Evolutionary conservation across 64 coral and sea anemone genomes (phyloP), one percentile per base, ranked within the genome.

Genomic region (Actinia equina): DNA sequence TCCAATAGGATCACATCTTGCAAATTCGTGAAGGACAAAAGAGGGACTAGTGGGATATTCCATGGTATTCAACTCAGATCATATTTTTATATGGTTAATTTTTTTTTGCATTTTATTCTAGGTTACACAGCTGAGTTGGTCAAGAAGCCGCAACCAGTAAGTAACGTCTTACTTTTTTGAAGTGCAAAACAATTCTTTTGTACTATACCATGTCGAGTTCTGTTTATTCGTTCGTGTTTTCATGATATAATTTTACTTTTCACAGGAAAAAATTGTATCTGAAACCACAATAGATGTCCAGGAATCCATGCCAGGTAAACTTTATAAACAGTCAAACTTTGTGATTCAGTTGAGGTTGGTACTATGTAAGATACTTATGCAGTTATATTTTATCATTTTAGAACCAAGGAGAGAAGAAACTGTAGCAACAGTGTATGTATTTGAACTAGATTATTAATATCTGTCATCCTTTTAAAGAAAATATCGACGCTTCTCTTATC

Each of bases 341-440:
- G 5, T 81, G 18, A 9, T 17, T 51, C 30, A 37, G 30, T 37
- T 2, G 1, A 81, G 17, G 12, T 22, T 51, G 3, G 27, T 26
- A 41, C 25, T 74, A 37, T 2, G 46, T 30, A 74, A 37, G 11
- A 74, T 74, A 41, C 27, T 74, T 74, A 74, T 13, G 3, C 17
- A 10, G 62, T 65, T 65, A 42, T 74, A 3, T 74, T 63, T 82
- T 44, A 22, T 59, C 15, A 51, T 84, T 85, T 49, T 46, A 89
- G 80, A 83, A 18, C 78, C 77, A 89, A 59, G 49, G 37, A 83
- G 60, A 20, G 82, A 89, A 30, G 43, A 80, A 62, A 80, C 62
- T 71, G 41, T 52, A n/a, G 64, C 65, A 84, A 84, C 61, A 76
- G 43, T 89, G 88, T 89, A 84, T 71, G 88, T 30, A 25, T 0